phyloP scores from a whole-genome alignment of 2,888 invertebrate genomes.

The Onchidella celtica region DNA sequence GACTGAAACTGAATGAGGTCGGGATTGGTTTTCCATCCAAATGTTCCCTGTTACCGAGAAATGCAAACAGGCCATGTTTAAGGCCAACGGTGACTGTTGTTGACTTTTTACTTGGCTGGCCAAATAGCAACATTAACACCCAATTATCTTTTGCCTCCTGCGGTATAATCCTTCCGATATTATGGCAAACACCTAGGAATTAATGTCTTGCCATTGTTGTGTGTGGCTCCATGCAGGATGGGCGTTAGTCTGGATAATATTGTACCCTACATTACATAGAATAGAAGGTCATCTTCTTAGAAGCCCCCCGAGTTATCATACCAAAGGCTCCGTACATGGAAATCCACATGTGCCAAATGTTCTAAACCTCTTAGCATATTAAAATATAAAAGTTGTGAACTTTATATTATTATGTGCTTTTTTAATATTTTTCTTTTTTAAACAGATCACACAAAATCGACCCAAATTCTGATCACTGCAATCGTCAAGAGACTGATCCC shows the following conservation, averaged over 20 bases:
- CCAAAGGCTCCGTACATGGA: too few relatives aligned
- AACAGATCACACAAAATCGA: too few relatives aligned
- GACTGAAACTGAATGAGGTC: neutral
- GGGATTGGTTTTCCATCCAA: neutral
- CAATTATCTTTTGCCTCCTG: neutral
- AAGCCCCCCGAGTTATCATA: too few relatives aligned
- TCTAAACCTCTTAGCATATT: too few relatives aligned
- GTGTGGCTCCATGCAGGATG: neutral
- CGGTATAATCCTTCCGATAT: neutral
- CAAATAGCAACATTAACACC: neutral
- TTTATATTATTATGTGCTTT: too few relatives aligned
- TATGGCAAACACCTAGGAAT: neutral
- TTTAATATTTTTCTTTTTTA: too few relatives aligned
- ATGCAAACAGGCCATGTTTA: constrained; percentile 1
- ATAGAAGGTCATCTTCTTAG: too few relatives aligned
- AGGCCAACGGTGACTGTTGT: neutral
- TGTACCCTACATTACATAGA: too few relatives aligned
- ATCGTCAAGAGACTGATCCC: too few relatives aligned
- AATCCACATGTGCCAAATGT: too few relatives aligned
- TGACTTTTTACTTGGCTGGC: neutral
- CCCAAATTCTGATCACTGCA: too few relatives aligned
- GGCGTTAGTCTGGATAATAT: neutral
- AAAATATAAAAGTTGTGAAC: too few relatives aligned
- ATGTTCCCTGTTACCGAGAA: neutral
- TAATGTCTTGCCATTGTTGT: neutral